These are phyloP conservation scores for Calycopis cecrops DNA, from an alignment of 1,140 invertebrate genomes.

Conservation along the genomic window DNA sequence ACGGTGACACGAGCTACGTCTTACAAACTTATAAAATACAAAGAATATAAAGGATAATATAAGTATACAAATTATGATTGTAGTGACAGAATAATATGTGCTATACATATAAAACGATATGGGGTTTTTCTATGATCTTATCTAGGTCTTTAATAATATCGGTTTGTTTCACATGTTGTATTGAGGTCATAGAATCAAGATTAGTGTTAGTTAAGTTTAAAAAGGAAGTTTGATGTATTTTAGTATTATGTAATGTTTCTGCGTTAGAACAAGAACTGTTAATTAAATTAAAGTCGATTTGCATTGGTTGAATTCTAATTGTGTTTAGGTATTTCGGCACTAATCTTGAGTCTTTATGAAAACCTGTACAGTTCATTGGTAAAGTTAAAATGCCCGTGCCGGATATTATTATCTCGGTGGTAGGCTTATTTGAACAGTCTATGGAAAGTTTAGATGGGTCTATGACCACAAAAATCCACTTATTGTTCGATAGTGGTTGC, in stretches of 20 bases:
- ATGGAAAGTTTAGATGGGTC: slow-evolving; percentile 4
- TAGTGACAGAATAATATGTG: not conserved
- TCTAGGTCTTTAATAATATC: slow-evolving; percentile 5
- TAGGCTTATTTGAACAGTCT: not conserved
- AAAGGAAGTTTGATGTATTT: not conserved
- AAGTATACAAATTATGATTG: not conserved
- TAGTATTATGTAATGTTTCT: slow-evolving; percentile 2
- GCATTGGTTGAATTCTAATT: slow-evolving; percentile 5
- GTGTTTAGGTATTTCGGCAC: not conserved
- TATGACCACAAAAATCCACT: not conserved
- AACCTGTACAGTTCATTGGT: slow-evolving; percentile 5
- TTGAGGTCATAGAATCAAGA: slow-evolving; percentile 1
- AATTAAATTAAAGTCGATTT: not conserved
- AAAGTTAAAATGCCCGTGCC: slow-evolving; percentile 8
- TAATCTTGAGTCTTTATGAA: not conserved
- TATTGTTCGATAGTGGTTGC: slow-evolving; percentile 3
- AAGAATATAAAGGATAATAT: not conserved
- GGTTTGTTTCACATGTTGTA: not conserved
- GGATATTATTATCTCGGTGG: slow-evolving; percentile 4
- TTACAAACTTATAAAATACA: not conserved
- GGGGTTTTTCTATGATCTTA: slow-evolving; percentile 1
- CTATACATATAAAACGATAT: slow-evolving; percentile 8
- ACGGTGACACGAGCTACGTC: not conserved
- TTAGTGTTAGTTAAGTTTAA: slow-evolving; percentile 2
- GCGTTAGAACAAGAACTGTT: slow-evolving; percentile 3